Conservation (phyloP, 2,797 vertebrate species). For the Typhlichthys subterraneus region DNA sequence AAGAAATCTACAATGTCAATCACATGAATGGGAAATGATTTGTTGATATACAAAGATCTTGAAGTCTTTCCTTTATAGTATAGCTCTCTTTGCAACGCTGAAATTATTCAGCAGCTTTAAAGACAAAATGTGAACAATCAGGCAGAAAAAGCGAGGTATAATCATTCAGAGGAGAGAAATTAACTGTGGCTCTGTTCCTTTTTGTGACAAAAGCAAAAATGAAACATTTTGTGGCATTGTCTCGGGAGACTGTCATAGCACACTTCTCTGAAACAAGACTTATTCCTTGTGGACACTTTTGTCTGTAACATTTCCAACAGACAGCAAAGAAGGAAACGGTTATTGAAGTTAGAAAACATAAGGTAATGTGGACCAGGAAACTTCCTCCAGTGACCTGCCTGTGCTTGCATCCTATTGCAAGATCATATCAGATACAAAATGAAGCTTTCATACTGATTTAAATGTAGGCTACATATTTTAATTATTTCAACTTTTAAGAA, state of each 20-base stretch:
- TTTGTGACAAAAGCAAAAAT: slow-evolving; percentile 10
- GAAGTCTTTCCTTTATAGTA: no score
- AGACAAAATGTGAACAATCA: no score
- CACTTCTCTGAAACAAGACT: neutral
- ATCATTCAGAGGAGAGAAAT: neutral
- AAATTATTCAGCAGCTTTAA: no score
- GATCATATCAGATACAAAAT: neutral
- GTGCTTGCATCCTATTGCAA: neutral
- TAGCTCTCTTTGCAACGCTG: no score
- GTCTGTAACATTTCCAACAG: slow-evolving; percentile 14
- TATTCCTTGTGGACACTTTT: neutral
- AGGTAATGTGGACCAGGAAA: neutral
- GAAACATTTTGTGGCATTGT: neutral
- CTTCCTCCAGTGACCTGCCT: neutral
- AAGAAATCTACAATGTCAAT: no score
- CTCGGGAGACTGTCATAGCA: neutral
- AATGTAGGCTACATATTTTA: slow-evolving; percentile 17
- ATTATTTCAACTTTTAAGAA: neutral
- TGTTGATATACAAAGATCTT: no score
- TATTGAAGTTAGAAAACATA: neutral
- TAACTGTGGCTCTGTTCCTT: neutral
- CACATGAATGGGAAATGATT: no score
- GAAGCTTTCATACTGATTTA: neutral
- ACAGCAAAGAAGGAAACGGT: neutral
- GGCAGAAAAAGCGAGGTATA: no score